A percentile compares a stretch with the other conserved stretches of the same genome.
Conservation (phyloP, 2,888 invertebrate genomes). For the Adelphocoris suturalis region DNA sequence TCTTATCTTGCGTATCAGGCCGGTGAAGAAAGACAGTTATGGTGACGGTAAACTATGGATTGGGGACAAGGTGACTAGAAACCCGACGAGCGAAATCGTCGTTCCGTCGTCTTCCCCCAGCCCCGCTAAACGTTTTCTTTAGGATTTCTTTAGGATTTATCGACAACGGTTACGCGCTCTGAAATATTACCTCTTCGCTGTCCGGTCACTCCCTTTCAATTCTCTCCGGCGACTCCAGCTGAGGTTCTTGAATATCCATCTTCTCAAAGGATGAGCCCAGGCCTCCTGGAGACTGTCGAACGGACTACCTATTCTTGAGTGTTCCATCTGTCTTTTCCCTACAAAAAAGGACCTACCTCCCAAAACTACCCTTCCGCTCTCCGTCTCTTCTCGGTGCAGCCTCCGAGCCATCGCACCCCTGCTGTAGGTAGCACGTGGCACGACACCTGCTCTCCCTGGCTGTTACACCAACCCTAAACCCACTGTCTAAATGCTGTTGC, state of each 20-base stretch:
- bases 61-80: not conserved
- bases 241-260: slow-evolving; percentile 43
- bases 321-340: slow-evolving; percentile 34
- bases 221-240: not conserved
- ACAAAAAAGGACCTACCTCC: not conserved
- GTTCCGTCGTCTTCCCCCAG: not conserved
- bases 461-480: slow-evolving; percentile 59
- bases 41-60: not conserved
- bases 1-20: not conserved
- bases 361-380: not conserved
- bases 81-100: slow-evolving; percentile 1
- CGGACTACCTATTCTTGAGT: slow-evolving; percentile 44
- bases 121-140: slow-evolving; percentile 22
- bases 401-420: not conserved
- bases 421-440: slow-evolving; percentile 51
- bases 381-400: not conserved
- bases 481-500: slow-evolving; percentile 57
- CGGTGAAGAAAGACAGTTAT: not conserved
- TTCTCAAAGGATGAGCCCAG: slow-evolving; percentile 7
- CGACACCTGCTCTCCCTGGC: slow-evolving; percentile 58
- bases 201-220: slow-evolving; percentile 48
- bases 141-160: not conserved
- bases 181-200: slow-evolving; percentile 19
- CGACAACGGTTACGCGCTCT: not conserved
- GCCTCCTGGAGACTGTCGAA: not conserved